Percentiles rank a stretch among this genome's conserved stretches.
Conservation (phyloP, 2,113 vertebrate species). For the Pangasianodon hypophthalmus region DNA sequence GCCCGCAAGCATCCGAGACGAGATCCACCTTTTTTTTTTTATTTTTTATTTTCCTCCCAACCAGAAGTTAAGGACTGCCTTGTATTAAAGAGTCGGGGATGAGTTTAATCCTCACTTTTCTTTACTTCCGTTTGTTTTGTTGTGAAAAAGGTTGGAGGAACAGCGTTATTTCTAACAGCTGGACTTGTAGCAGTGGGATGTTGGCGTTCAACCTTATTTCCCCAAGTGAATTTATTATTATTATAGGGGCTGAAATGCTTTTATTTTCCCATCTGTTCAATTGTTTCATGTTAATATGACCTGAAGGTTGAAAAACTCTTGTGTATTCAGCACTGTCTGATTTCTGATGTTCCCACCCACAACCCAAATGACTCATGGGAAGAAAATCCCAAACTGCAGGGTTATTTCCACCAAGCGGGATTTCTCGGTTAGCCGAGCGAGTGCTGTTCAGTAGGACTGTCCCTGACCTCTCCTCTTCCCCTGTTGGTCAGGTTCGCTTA, state of each 20-base stretch:
- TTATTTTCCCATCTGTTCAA: background rate
- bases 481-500: constrained; percentile 10
- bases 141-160: constrained; percentile 39
- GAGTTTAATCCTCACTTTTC: constrained; percentile 51
- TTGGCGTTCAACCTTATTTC: constrained; percentile 15
- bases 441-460: background rate
- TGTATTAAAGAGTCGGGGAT: constrained; percentile 52
- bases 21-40: background rate
- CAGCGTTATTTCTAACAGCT: constrained; percentile 62
- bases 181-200: constrained; percentile 30
- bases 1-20: background rate
- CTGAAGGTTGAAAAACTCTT: constrained; percentile 36
- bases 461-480: constrained; percentile 36
- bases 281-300: constrained; percentile 46
- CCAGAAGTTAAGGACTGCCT: constrained; percentile 63
- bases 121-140: constrained; percentile 8
- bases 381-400: constrained; percentile 50
- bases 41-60: constrained; percentile 45
- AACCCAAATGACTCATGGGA: constrained; percentile 52
- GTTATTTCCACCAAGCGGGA: background rate
- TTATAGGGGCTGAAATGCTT: background rate
- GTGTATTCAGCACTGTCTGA: constrained; percentile 59
- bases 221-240: constrained; percentile 55
- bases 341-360: constrained; percentile 30
- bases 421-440: constrained; percentile 1